Base-by-base conservation (phyloP, 2,113 vertebrate genomes). In the Pygoscelis antarcticus region DNA sequence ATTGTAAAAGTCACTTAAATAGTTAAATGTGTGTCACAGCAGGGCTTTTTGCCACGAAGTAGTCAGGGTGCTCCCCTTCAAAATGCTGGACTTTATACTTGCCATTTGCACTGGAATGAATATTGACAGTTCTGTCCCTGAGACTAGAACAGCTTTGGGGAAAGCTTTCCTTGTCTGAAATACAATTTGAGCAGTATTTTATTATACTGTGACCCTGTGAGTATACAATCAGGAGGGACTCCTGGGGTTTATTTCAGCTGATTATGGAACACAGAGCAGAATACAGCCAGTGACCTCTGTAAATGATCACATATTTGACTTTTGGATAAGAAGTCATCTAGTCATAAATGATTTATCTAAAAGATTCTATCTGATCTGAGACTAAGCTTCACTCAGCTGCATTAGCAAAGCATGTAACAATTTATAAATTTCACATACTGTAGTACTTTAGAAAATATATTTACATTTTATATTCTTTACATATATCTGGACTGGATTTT, bases 241-340 rank as follows among this genome's bases (percentile, higher is more conserved):
- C 76, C 36, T 94, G 84, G 82, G 85, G 75, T 93, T 97, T 95
- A 91, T 92, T 95, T 98, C 92, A 95, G 81, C 87, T 96, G 95
- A 97, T 96, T 96, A 76, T 91, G 76, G 90, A 91, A 54, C 91
- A 91, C 83, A 93, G 92, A 95, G 79, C 58, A 93, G 92, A 95
- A 97, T 90, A 92, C 77, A 91, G 87, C 85, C 95, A 80, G 87
- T 96, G 95, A 97, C 94, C 95, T 97, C 97, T 97, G 95, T 96
- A 97, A 96, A 97, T 97, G 92, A 96, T 96, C 93, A 94, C 64
- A 96, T 95, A 96, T 96, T 97, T 97, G 93, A 88, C 93, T 96
- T 96, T 97, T 96, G 96, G 93, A 95, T 96, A 97, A 96, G 90
- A 95, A 95, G 90, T 83, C 89, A 90, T 96, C 91, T 82, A 90